Evolutionary conservation across 2,113 vertebrate species (phyloP), one percentile per base, ranked within the genome.

Genomic region (Suncus etruscus): DNA sequence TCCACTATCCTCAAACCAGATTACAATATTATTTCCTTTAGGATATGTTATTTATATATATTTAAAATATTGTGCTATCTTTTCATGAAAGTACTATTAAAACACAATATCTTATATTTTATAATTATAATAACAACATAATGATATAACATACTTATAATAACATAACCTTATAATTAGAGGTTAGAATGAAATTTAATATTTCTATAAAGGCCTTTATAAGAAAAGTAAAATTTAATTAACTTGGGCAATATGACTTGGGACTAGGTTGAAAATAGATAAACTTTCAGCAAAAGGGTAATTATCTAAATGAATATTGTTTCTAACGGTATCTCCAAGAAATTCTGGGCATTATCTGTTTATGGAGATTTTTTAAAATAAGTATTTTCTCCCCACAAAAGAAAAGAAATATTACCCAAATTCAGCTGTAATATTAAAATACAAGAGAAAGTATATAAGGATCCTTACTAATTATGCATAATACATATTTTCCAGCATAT

Each of bases 211-310:
- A 31, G 31, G 77, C 74, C 89, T 89, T 79, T 45, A 68, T 79
- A 58, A 87, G 61, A 63, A 94, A 78, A 84, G 80, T 87, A 93
- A 91, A 94, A 72, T 79, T 74, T 73, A 45, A 76, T 50, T 25
- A 79, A 54, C 39, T 86, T 32, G 11, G 6, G 76, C 79, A 95
- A 87, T 91, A 73, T 87, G 54, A 76, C 16, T 51, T 61, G 24
- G 87, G 91, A 83, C 63, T 1, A 0, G 3, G 32, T 73, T 11
- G 63, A 69, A 85, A 78, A 1, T 45, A 79, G 48, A 48, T 83
- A 76, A 25, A 79, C 83, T 93, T 89, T 70, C 54, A 89, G 31
- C 16, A 84, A 18, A 72, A 73, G 32, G 93, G 31, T 61, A 45
- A 90, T 18, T 48, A 82, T 31, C 24, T 39, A 18, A 45, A 66